Percentiles rank a stretch among this genome's conserved stretches.
Evolutionary conservation across 2,113 vertebrate species (phyloP).

Genomic region (Lophotis ruficrista): DNA sequence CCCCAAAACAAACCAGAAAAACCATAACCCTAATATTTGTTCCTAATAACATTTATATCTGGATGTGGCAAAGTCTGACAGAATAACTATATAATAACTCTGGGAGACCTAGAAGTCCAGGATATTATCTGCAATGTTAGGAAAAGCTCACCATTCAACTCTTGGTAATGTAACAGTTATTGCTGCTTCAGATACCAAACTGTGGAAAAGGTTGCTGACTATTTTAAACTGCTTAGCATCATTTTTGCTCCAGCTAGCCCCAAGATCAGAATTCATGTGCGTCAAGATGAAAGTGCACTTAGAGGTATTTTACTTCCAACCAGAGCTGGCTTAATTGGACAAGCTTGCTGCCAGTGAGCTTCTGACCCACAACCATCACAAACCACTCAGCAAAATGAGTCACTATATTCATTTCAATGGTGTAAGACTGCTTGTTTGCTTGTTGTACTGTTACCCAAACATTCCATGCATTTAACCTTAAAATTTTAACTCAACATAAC

Average conservation of each 20-base stretch:
- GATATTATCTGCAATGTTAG: neutral
- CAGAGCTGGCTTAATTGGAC: neutral
- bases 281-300: neutral
- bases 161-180: neutral
- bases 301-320: neutral
- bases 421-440: neutral
- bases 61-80: neutral
- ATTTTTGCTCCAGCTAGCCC: neutral
- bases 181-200: neutral
- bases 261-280: neutral
- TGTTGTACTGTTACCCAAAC: neutral
- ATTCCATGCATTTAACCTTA: neutral
- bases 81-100: neutral
- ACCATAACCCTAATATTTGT: neutral
- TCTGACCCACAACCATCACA: neutral
- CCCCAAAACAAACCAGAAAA: neutral
- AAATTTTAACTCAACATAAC: neutral
- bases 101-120: neutral
- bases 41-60: neutral
- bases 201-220: neutral
- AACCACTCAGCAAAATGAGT: neutral
- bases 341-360: neutral
- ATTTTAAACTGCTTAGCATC: neutral
- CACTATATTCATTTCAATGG: neutral
- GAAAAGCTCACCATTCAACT: neutral